Conservation (phyloP, 2,888 invertebrate genomes). For the Heliconius erato region DNA sequence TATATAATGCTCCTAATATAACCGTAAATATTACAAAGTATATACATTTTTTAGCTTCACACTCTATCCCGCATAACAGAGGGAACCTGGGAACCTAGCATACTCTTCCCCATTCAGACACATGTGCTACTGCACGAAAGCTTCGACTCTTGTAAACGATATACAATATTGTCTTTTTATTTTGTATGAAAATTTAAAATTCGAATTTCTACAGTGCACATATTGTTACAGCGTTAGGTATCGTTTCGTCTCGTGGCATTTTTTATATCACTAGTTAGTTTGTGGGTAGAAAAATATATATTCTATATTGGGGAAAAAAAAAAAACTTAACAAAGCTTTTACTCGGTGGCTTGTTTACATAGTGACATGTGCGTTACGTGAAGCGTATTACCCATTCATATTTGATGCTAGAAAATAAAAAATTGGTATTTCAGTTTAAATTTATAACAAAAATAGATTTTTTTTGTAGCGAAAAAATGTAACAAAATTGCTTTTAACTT, state of each 20-base stretch:
- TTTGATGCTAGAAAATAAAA: constrained; percentile 38
- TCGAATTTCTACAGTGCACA: not conserved
- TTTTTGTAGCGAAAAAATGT: constrained; percentile 19
- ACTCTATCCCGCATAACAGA: too few species aligned
- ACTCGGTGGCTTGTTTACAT: constrained; percentile 35
- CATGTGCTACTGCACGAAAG: too few species aligned
- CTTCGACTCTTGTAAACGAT: too few species aligned
- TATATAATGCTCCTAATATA: too few species aligned
- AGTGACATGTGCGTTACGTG: constrained; percentile 38
- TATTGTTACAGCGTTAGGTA: not conserved
- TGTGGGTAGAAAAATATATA: constrained; percentile 31
- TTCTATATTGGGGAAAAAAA: constrained; percentile 29
- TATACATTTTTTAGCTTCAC: too few species aligned
- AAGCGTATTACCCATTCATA: constrained; percentile 31
- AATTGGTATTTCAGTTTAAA: constrained; percentile 18
- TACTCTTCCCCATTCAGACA: too few species aligned
- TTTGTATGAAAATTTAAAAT: not conserved
- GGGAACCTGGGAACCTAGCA: too few species aligned
- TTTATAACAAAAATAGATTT: constrained; percentile 11
- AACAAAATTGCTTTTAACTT: constrained; percentile 18
- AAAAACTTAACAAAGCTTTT: constrained; percentile 17
- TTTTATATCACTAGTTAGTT: constrained; percentile 28
- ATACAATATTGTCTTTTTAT: not conserved
- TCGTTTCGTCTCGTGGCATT: not conserved
- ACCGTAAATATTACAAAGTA: too few species aligned